Conservation (phyloP, 2,113 vertebrate genomes). For the Ciconia maguari region DNA sequence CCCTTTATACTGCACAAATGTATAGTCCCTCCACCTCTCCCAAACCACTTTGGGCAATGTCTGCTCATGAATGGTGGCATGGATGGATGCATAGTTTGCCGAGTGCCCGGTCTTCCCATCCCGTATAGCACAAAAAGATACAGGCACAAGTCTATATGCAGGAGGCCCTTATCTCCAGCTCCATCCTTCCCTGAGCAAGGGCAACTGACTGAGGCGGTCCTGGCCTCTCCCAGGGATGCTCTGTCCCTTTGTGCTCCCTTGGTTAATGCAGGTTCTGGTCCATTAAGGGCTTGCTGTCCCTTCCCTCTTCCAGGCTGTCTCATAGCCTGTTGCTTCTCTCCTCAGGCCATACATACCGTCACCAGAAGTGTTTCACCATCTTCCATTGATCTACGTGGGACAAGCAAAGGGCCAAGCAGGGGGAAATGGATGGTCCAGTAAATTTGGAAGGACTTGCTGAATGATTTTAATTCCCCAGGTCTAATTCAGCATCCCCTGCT, state of each 20-base stretch:
- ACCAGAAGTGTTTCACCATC: not conserved
- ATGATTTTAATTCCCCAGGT: not conserved
- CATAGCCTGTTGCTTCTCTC: not conserved
- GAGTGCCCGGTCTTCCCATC: not conserved
- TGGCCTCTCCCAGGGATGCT: not conserved
- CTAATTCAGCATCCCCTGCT: not conserved
- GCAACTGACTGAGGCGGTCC: not conserved
- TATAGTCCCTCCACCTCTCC: not conserved
- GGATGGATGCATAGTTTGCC: not conserved
- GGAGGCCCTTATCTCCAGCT: not conserved
- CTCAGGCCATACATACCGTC: rapidly evolving
- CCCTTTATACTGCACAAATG: not conserved
- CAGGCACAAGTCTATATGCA: not conserved
- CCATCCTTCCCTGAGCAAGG: not conserved
- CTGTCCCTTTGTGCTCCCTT: not conserved
- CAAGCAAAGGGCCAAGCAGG: not conserved
- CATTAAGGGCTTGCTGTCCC: not conserved
- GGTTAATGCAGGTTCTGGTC: not conserved
- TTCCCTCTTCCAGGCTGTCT: not conserved
- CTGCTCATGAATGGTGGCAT: not conserved
- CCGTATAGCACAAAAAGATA: not conserved
- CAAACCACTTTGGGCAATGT: not conserved
- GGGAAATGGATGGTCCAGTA: not conserved
- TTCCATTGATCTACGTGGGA: not conserved
- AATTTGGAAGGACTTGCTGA: not conserved